Base-by-base conservation (phyloP, 2,888 invertebrate genomes). In the Rhagophthalmus giganteus region DNA sequence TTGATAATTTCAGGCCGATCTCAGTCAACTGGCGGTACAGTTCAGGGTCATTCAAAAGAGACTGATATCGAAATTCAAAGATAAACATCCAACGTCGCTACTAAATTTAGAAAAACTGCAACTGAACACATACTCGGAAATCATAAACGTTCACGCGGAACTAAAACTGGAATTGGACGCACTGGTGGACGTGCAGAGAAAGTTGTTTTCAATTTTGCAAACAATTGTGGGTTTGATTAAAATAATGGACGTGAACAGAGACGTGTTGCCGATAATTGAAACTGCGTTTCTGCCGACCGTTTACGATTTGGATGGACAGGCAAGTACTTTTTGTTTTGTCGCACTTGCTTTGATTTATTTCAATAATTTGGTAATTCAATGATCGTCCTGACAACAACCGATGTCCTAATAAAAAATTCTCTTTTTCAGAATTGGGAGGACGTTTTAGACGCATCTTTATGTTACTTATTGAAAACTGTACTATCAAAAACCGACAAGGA, bases 31-130 rank as follows among this genome's bases (percentile, higher is more conserved):
- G 30, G 84, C 87, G 57, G 79, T 82, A 16, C 92, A 93, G 71
- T 87, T 88, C 70, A 81, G 88, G 32, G 77, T 87, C 46, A 82
- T 93, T 24, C 89, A 93, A 73, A 85, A 87, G 67, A 78, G 85
- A 54, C 76, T 93, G 25, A 76, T 93, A 53, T 83, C 87, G 1
- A 85, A 88, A 67, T 87, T 88, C 66, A 88, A 89, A 59, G 88
- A 91, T 48, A 82, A 87, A 66, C 90, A 87, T 39, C 87, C 88
- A 0, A 81, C 84, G 1, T 84, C 89, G 28, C 78, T 92, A 52
- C 81, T 82, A 31, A 83, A 85, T 46, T 73, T 93, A 37, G 87
- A 88, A 69, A 81, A 82, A 34, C 74, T 91, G 3, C 78, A 90
- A 65, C 82, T 83, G 50, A 86, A 87, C 53, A 88, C 89, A 0